Conservation (phyloP, 2,888 invertebrate genomes). For the Oscheius sp. region DNA sequence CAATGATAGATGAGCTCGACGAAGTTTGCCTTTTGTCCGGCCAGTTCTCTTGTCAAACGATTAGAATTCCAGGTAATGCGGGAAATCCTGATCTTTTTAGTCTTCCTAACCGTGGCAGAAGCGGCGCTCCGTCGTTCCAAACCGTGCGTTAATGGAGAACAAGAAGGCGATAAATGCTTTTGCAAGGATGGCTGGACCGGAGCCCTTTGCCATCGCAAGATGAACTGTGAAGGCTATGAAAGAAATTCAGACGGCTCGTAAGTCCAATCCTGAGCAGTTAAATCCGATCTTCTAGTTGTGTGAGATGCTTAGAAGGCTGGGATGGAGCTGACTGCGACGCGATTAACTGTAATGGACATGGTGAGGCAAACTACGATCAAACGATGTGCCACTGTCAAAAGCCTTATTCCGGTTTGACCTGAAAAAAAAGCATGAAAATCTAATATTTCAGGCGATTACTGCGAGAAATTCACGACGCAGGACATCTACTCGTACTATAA, state of each 20-base stretch:
- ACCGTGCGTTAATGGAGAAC: constrained; percentile 46
- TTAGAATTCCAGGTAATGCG: neutral
- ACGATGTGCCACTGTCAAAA: constrained; percentile 41
- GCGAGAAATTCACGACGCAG: constrained; percentile 41
- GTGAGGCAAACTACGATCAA: constrained; percentile 45
- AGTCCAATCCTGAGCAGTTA: neutral
- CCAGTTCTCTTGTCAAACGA: neutral
- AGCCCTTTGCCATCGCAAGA: constrained; percentile 43
- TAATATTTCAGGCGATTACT: constrained; percentile 35
- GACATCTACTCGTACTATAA: constrained; percentile 53
- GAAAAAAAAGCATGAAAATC: neutral
- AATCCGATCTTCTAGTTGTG: constrained; percentile 23
- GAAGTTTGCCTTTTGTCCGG: no score
- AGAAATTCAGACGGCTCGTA: constrained; percentile 32
- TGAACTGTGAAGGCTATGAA: constrained; percentile 48
- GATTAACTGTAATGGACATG: constrained; percentile 47
- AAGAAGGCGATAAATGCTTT: constrained; percentile 46
- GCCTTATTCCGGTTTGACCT: constrained; percentile 37
- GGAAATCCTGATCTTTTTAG: constrained; percentile 28
- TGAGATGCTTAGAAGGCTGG: constrained; percentile 48
- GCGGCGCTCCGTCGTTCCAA: constrained; percentile 38
- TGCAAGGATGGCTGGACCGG: constrained; percentile 52
- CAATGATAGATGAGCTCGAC: no score
- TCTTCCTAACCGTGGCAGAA: constrained; percentile 28
- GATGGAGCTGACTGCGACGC: constrained; percentile 46